Base-by-base conservation (phyloP, 2,797 vertebrate genomes). In the Poecilia wingei region DNA sequence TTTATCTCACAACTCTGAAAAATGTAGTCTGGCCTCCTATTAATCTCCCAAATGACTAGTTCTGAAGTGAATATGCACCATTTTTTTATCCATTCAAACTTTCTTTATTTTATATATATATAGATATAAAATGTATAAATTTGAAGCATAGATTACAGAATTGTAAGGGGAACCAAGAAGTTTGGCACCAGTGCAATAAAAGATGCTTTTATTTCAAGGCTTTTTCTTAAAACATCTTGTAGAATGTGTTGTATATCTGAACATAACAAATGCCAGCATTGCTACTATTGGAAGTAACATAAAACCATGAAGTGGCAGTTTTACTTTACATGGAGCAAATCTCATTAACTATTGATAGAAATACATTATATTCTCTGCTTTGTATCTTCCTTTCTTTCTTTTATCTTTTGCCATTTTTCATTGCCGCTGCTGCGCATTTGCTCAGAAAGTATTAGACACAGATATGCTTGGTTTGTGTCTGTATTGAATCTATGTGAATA, bases 401-500 rank as follows among this genome's bases (percentile, higher is more conserved):
- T 41, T 45, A 70, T 76, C 33, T 82, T 57, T 79, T 76, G 57
- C 70, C 41, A 2, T 57, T 41, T 39, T 18, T n/a, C 22, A 59
- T 64, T 84, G 76, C 55, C 70, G 75, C 45, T 47, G 49, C 33
- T 76, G 74, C 72, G 82, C n/a, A 28, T 59, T 28, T 13, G 28
- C 9, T 59, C 12, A 28, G 57, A 59, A 57, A 28, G 55, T 33
- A 14, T 61, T 31, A 61, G 13, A 33, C 7, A 61, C 78, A 51
- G 66, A 66, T 70, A 79, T 69, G 73, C 72, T 53, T 84, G 76
- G 68, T 68, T 72, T 76, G 82, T 5, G 49, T 51, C 72, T 80
- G 66, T 82, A 72, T 22, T 47, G 43, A 66, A 66, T 51, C 33
- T 69, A 47, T 20, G 31, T 31, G 51, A 79, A 81, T 76, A 74